Percentiles rank a stretch among this genome's conserved stretches.
Evolutionary conservation across 2,113 vertebrate genomes (phyloP).

Genomic region (Rattus rattus): DNA sequence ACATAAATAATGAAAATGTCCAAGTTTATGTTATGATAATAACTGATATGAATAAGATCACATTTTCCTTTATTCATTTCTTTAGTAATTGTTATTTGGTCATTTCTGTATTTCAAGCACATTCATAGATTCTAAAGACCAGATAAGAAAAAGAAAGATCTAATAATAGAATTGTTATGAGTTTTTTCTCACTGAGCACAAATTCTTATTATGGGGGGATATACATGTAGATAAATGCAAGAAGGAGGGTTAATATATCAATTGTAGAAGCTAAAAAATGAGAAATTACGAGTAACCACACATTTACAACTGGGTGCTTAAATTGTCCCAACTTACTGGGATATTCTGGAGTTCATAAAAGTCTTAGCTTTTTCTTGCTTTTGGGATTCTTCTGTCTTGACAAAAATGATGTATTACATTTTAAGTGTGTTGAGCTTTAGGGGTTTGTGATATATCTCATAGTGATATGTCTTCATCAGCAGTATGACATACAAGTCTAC

Average conservation of each 20-base stretch:
- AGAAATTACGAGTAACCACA: background rate
- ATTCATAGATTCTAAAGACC: background rate
- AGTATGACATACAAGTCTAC: background rate
- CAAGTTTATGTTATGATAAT: background rate
- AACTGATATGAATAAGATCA: background rate
- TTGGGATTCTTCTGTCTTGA: background rate
- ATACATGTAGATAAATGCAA: background rate
- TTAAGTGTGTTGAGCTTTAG: slow-evolving; percentile 9
- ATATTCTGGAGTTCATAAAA: background rate
- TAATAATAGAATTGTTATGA: background rate
- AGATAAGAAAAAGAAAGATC: background rate
- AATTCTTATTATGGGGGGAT: background rate
- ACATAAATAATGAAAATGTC: background rate
- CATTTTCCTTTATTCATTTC: background rate
- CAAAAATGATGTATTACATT: background rate
- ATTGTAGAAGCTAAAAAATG: background rate
- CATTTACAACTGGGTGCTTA: background rate
- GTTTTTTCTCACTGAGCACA: background rate
- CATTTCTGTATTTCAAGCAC: background rate
- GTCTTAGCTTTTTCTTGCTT: background rate
- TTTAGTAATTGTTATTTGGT: background rate
- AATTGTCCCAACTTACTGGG: background rate
- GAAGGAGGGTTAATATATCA: background rate
- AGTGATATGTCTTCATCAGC: background rate
- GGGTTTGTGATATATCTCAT: background rate